Evolutionary conservation across 1,140 invertebrate genomes (phyloP), one percentile per base, ranked within the genome.

Genomic region (silkworm (Bombyx mori)): DNA sequence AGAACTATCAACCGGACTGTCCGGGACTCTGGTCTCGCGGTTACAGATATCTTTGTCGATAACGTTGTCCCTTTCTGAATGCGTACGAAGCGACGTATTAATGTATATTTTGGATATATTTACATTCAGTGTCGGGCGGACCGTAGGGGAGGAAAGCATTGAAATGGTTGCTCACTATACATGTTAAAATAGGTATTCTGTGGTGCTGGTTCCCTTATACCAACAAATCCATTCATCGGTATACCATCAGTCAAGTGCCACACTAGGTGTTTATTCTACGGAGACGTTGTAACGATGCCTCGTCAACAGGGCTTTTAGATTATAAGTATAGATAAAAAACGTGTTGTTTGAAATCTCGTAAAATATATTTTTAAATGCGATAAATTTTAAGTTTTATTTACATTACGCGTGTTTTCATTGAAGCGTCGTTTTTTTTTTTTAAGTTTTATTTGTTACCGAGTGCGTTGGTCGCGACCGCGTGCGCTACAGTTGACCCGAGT

Each of bases 261-360:
- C 80, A 73, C 67, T 83, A 78, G 79, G 78, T 79, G 77, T 80
- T 82, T 80, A 80, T 80, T 8, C 48, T 6, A 42, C 35, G 26
- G 35, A 49, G 22, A 46, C 48, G 54, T 22, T 8, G 12, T 44
- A 51, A 22, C 26, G 64, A 60, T 59, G 74, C 63, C 57, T 66
- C 61, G 66, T 63, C 65, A 63, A 81, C 76, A 82, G 77, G 74
- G 77, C 78, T 68, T 66, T 74, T 79, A 74, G 66, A 67, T 35
- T 35, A 35, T 77, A 73, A 75, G 72, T 78, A 63, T 78, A 71
- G 62, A 71, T 79, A 76, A 69, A 18, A 77, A 65, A 77, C 68
- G 78, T 83, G 79, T 77, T 78, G 75, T 84, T 82, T 78, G 84
- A 85, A 86, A 87, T 87, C 84, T 87, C 84, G 84, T 86, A 80